Percentiles rank a stretch among this genome's conserved stretches.
phyloP scores from a whole-genome alignment of 2,797 vertebrate species.

The Hydrophis major region DNA sequence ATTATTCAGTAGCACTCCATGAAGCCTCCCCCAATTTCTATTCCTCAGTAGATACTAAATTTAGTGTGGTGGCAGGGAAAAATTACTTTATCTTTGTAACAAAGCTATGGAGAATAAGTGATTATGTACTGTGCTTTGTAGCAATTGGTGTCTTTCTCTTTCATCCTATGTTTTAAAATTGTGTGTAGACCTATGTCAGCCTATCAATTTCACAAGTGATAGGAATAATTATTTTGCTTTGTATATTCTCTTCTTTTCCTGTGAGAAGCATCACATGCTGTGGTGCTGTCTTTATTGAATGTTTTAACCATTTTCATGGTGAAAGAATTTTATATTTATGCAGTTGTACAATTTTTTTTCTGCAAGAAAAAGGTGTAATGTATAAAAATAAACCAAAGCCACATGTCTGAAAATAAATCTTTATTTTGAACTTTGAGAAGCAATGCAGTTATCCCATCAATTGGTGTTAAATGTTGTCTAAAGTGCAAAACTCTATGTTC shows the following conservation, averaged over 20 bases:
- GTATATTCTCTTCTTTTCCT: conserved; percentile 69
- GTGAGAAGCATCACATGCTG: conserved; percentile 89
- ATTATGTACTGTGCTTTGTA: conserved; percentile 78
- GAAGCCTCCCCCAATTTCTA: conserved; percentile 60
- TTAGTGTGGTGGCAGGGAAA: conserved; percentile 69
- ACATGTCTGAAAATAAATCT: conserved; percentile 92
- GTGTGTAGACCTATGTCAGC: conserved; percentile 76
- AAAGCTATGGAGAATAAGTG: conserved; percentile 67
- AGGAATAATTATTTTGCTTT: conserved; percentile 84
- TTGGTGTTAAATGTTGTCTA: conserved; percentile 91
- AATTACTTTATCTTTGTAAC: conserved; percentile 71
- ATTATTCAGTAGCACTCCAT: conserved; percentile 87
- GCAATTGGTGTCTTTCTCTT: conserved; percentile 76
- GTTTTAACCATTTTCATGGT: conserved; percentile 99
- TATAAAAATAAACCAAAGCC: conserved; percentile 99
- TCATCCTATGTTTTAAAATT: conserved; percentile 77
- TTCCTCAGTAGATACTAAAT: conserved; percentile 68
- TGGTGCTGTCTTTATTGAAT: conserved; percentile 97
- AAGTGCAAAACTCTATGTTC: conserved; percentile 91
- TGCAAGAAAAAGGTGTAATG: conserved; percentile 92
- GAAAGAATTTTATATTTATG: conserved; percentile 99
- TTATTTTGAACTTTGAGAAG: conserved; percentile 88
- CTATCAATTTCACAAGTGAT: conserved; percentile 76
- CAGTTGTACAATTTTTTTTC: conserved; percentile 99
- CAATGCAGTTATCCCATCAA: conserved; percentile 91